Evolutionary conservation across 1,140 invertebrate species (phyloP).

Genomic region (Paraescarpia echinospica): DNA sequence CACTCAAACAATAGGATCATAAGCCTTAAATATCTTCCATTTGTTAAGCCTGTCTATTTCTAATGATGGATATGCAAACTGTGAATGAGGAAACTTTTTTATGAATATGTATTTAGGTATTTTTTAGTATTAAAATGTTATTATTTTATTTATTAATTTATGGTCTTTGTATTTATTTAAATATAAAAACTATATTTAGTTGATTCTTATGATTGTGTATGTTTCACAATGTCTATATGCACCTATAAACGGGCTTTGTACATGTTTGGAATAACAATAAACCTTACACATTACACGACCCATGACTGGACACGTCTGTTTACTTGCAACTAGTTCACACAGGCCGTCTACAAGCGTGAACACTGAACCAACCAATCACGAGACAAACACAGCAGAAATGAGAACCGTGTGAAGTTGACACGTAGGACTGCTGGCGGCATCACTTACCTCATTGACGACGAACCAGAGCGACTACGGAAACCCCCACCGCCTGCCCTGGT

Average conservation of each 20-base stretch:
- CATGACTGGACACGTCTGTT: neutral
- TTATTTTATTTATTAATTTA: too few relatives aligned
- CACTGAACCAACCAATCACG: neutral
- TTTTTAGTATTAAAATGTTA: too few relatives aligned
- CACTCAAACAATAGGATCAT: neutral
- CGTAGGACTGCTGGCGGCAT: neutral
- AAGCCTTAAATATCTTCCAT: neutral
- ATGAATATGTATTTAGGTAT: too few relatives aligned
- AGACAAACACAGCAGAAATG: neutral
- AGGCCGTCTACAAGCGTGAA: neutral
- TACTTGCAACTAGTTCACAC: neutral
- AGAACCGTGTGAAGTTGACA: neutral
- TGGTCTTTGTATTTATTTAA: too few relatives aligned
- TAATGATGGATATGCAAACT: too few relatives aligned
- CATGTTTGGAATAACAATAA: too few relatives aligned
- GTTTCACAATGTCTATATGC: too few relatives aligned
- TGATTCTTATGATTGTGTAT: too few relatives aligned
- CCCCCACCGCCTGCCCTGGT: neutral
- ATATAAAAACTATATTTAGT: too few relatives aligned
- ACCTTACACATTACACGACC: neutral
- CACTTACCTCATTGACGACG: neutral
- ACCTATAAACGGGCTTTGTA: too few relatives aligned
- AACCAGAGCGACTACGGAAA: slow-evolving; percentile 15
- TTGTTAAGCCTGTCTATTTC: too few relatives aligned
- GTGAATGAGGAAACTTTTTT: too few relatives aligned